Evolutionary conservation across 1,140 invertebrate genomes (phyloP).

Genomic region (Akabosia matsudoensis): DNA sequence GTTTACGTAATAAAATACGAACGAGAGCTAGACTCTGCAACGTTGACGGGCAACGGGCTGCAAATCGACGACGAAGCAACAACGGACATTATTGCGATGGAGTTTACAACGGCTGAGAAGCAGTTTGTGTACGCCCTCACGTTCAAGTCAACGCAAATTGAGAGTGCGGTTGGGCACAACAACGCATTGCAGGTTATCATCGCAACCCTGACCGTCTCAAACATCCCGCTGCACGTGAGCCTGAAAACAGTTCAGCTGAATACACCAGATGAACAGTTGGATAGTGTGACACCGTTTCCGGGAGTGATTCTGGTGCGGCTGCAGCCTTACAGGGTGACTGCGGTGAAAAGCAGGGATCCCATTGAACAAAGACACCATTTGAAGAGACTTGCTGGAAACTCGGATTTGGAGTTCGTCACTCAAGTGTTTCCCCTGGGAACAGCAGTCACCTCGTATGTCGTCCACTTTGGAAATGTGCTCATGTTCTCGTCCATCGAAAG

Average conservation of each 20-base stretch:
- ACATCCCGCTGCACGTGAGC: not conserved
- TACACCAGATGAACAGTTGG: not conserved
- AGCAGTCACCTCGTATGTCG: conserved; percentile 1
- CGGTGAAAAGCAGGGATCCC: not conserved
- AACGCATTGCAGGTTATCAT: not conserved
- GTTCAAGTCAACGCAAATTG: conserved; percentile 20
- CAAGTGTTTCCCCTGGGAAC: not conserved
- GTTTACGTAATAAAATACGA: not conserved
- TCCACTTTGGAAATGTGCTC: not conserved
- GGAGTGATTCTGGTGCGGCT: not conserved
- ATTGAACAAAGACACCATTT: not conserved
- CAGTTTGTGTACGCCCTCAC: conserved; percentile 21
- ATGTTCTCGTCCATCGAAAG: conserved; percentile 2
- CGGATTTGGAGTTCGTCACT: not conserved
- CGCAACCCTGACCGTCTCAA: not conserved
- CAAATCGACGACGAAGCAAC: not conserved
- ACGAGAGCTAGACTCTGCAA: not conserved
- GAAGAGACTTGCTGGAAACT: not conserved
- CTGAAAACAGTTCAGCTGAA: not conserved
- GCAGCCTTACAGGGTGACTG: not conserved
- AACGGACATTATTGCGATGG: conserved; percentile 7
- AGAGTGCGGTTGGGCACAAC: not conserved
- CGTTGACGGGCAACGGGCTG: not conserved
- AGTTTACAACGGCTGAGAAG: conserved; percentile 35
- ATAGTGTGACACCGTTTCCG: not conserved